Base-by-base conservation (phyloP, 2,888 invertebrate species). In the Boloria euphrosyne region DNA sequence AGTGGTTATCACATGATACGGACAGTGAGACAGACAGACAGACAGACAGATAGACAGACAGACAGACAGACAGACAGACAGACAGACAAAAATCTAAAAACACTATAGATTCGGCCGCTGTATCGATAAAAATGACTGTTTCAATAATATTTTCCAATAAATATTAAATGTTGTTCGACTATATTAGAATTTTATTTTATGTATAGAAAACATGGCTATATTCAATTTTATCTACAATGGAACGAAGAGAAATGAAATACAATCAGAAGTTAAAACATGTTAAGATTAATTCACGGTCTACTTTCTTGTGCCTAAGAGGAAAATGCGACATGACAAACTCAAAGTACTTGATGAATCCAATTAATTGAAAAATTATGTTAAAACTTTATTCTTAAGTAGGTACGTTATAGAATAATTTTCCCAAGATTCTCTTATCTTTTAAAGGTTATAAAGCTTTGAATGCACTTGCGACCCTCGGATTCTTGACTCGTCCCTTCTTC, bases 241-340 rank as follows among this genome's bases (percentile, higher is more conserved):
- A 58, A 55, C 13, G 55, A 44, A 55, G 14, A 43, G 46, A 17
- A 54, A 54, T 63, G 54, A 55, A 47, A 63, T 44, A 47, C 59
- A 63, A 63, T 67, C 59, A 63, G 50, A 44, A 67, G 63, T 22
- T 63, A 44, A 63, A 55, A 63, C 18, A 60, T 16, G 59, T 49
- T 66, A 62, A 53, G 57, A 54, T 66, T 59, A 54, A 50, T 31
- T 67, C 47, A 53, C 27, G 27, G n/a, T 18, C 43, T 58, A 66
- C 49, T 62, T 66, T 62, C 58, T 52, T 58, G 58, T 54, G 63
- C 52, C 47, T 54, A 44, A 49, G 49, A 58, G 50, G 54, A 67
- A 63, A 67, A 67, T 62, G 47, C 38, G 54, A 63, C 18, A 43
- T 38, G 54, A 54, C 67, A 60, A 63, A 51, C 54, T 63, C 43